Base-by-base conservation (phyloP, 1,140 invertebrate genomes). In the Hycleus phaleratus region DNA sequence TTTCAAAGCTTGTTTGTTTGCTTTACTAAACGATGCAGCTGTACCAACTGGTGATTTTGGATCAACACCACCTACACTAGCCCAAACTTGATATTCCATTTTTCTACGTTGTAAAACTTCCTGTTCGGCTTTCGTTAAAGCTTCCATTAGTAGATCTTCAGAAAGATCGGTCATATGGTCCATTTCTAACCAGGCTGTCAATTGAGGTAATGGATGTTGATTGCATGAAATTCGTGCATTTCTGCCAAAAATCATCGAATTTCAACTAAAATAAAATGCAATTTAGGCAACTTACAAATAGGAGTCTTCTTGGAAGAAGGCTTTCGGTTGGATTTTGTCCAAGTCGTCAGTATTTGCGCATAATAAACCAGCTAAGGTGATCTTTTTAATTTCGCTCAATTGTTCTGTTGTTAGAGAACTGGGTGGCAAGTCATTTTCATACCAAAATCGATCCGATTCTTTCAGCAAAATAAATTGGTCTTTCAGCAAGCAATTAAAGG, bases 391-490 rank as follows among this genome's bases (percentile, higher is more conserved):
- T 62, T 95, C 91, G 46, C 83, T 80, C 1, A 99, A 76, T 74
- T 99, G 96, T 47, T 86, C 85, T 53, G 81, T 67, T 5, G 79
- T 85, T 59, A 96, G 83, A 5, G 91, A 85, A 1, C 91, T 92
- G 0, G 93, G 93, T 0, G 92, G 91, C 26, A 95, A 81, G 69
- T 96, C 93, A 69, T 96, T 96, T 74, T 97, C 93, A 66, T 95
- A 97, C 92, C 93, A 97, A 68, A 94, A 97, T 54, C 94, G 81
- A 76, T 95, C 91, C 38, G 89, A 88, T 64, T 86, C 83, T 59
- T 90, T 84, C 1, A 91, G 72, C 48, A 86, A 83, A 26, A 82
- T 79, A 64, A 95, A 92, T 68, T 96, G 93, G 25, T 85, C 70
- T 9, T 84, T 85, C 0, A 95, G 67, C 1, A 96, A 76, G 68